Evolutionary conservation across 2,113 vertebrate genomes (phyloP), one percentile per base, ranked within the genome.

Genomic region (Suricata suricatta): DNA sequence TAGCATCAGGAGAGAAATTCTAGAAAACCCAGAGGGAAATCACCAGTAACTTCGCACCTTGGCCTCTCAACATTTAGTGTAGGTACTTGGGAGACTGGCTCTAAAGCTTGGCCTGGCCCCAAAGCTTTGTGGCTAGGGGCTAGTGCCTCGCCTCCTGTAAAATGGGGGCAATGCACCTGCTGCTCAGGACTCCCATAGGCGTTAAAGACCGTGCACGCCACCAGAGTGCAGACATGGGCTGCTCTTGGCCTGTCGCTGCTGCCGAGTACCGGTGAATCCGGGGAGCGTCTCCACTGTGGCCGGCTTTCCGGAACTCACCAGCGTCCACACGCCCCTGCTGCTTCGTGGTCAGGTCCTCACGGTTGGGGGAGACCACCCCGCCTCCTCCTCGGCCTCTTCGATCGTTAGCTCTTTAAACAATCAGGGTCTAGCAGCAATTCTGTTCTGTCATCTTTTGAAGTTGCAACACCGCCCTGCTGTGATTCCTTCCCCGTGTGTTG

Each of bases 201-300:
- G n/a, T 41, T 41, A 74, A 72, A 41, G 35, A 27, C 25, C 12
- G 0, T 23, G 1, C 35, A 2, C 12, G 35, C 71, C 71, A 38
- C 2, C 23, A 38, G 12, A 41, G 71, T 0, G 23, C 35, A 27
- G 71, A 11, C 5, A 9, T 10, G n/a, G n/a, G n/a, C 69, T 72
- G n/a, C 19, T 38, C n/a, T 11, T 21, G 17, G n/a, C 17, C 33
- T 4, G n/a, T 69, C 15, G 4, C n/a, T 35, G 2, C n/a, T 38
- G 69, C 10, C 2, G n/a, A 38, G 69, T 12, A 0, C 69, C 0
- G 10, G 19, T 38, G 35, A 41, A 41, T 14, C 23, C 1, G 13
- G 23, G 5, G 12, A 5, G 3, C 11, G 21, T 35, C 35, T 74
- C 69, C 69, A 41, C 35, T 12, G 71, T 41, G 35, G 23, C 35